phyloP scores from a whole-genome alignment of 2,797 vertebrate genomes.

The Chrysocyon brachyurus region DNA sequence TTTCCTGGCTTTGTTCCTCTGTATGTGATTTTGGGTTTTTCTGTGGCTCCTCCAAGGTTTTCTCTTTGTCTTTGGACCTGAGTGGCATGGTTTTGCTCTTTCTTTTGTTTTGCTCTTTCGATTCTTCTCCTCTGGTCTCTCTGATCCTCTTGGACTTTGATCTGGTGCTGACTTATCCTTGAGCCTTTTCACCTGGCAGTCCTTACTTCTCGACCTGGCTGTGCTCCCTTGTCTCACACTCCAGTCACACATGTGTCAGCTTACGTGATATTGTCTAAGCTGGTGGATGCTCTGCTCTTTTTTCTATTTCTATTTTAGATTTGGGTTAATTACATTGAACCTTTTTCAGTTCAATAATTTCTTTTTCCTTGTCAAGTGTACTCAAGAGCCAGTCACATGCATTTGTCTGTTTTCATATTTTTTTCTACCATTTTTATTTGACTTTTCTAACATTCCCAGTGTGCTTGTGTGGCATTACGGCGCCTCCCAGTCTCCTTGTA shows the following conservation, averaged over 20 bases:
- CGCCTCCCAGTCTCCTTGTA: background rate
- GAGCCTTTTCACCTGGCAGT: background rate
- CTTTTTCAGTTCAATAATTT: background rate
- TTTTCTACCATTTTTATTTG: background rate
- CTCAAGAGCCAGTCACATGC: no score
- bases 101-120: background rate
- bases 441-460: background rate
- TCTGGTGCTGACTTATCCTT: background rate
- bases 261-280: background rate
- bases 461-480: background rate
- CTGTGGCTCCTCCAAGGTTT: background rate
- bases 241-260: fast-evolving
- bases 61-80: background rate
- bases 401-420: background rate
- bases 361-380: background rate
- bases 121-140: no score
- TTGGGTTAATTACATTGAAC: background rate
- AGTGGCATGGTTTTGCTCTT: background rate
- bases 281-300: background rate
- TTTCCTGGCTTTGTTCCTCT: background rate
- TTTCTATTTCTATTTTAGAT: background rate
- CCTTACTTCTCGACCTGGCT: background rate
- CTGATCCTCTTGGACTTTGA: background rate
- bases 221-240: background rate
- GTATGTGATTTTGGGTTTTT: background rate